Conservation (phyloP, 1,140 invertebrate genomes). For the Phenacoccus solenopsis region DNA sequence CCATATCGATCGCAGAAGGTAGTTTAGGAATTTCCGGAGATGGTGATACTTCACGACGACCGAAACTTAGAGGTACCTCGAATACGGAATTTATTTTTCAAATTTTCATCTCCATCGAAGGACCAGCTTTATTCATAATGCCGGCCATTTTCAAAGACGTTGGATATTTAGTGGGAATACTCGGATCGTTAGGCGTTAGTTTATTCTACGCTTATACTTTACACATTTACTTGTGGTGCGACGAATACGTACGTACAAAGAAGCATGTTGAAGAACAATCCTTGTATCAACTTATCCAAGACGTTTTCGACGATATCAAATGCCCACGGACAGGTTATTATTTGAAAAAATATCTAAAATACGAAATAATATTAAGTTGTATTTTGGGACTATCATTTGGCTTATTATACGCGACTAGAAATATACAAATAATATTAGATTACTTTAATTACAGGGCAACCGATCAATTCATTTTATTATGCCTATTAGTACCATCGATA, state of each 20-base stretch:
- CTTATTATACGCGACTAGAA: background rate
- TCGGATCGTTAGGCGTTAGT: background rate
- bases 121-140: background rate
- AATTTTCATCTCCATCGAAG: background rate
- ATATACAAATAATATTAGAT: background rate
- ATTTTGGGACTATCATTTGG: background rate
- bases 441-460: background rate
- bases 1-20: no score
- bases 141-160: background rate
- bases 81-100: background rate
- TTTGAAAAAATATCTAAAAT: background rate
- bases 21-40: no score
- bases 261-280: background rate
- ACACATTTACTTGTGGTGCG: background rate
- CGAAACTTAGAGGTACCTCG: background rate
- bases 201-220: background rate
- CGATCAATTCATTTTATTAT: background rate
- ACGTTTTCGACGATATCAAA: background rate
- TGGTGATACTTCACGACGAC: no score
- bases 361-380: background rate
- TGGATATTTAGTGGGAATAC: background rate
- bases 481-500: background rate
- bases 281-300: background rate
- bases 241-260: background rate
- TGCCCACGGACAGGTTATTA: background rate